Percentiles rank a stretch among this genome's conserved stretches.
phyloP scores from a whole-genome alignment of 2,797 vertebrate genomes.

The Enteromius anoplus region DNA sequence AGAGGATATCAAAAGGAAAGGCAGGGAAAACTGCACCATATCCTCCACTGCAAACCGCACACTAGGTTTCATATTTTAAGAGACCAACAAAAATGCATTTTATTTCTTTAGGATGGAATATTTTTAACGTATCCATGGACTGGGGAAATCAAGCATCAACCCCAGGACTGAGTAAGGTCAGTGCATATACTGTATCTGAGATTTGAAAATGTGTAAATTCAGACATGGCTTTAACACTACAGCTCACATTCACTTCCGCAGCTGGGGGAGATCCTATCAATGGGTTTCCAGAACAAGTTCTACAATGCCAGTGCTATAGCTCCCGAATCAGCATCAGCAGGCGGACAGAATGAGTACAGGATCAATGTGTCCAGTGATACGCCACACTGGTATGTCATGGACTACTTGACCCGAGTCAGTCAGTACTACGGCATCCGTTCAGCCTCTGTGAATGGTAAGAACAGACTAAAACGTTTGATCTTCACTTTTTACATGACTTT shows the following conservation, averaged over 20 bases:
- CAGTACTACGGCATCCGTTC: constrained; percentile 66
- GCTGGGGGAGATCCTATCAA: constrained; percentile 72
- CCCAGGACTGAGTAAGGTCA: constrained; percentile 68
- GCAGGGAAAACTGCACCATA: background rate
- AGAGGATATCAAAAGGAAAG: background rate
- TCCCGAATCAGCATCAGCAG: constrained; percentile 13
- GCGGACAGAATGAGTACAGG: constrained; percentile 68
- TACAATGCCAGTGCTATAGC: constrained; percentile 70
- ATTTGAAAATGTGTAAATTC: background rate
- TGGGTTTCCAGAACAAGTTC: constrained; percentile 83
- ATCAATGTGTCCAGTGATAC: constrained; percentile 84
- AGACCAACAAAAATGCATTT: background rate
- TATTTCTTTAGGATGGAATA: constrained; percentile 75
- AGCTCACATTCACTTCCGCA: constrained; percentile 50
- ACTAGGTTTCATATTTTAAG: background rate
- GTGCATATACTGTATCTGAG: constrained; percentile 19
- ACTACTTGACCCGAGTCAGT: constrained; percentile 77
- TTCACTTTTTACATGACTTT: background rate
- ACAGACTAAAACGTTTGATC: background rate
- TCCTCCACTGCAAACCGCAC: background rate
- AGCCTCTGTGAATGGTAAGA: constrained; percentile 76
- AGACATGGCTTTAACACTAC: background rate
- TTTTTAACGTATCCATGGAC: constrained; percentile 78
- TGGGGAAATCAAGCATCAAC: constrained; percentile 64
- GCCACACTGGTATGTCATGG: constrained; percentile 83